phyloP scores from a whole-genome alignment of 35 echinoderm and acorn worm genomes.

The Stichopus chloronotus region DNA sequence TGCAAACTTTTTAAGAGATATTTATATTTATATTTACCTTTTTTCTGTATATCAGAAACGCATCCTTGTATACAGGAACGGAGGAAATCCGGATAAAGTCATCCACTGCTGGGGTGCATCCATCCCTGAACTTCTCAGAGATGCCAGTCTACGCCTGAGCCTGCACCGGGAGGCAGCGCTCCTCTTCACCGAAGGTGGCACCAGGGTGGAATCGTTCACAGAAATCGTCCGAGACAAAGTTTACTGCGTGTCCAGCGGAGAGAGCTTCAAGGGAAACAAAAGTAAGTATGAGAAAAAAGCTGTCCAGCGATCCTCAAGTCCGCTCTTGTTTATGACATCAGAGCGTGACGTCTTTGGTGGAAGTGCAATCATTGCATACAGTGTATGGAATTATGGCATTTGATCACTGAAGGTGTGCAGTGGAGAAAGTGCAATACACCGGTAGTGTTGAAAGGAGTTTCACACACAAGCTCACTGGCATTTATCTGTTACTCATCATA shows the following conservation, averaged over 20 bases:
- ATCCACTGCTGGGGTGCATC: conserved; percentile 71
- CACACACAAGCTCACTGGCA: no score
- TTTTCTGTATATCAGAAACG: conserved; percentile 69
- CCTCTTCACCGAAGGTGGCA: conserved; percentile 65
- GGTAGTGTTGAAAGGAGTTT: no score
- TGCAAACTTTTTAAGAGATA: no score
- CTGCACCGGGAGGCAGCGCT: conserved; percentile 65
- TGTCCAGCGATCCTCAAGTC: no score
- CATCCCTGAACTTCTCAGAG: conserved; percentile 69
- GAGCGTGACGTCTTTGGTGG: no score
- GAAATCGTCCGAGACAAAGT: conserved; percentile 78
- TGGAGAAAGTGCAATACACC: no score
- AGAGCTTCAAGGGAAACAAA: conserved; percentile 76
- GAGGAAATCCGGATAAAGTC: conserved; percentile 66
- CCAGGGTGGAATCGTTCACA: conserved; percentile 61
- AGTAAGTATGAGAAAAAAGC: conserved; percentile 46
- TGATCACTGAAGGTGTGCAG: no score
- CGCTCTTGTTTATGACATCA: no score
- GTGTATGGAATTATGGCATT: no score
- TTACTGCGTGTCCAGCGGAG: conserved; percentile 70
- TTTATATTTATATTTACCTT: no score
- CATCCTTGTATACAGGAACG: conserved; percentile 80
- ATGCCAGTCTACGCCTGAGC: conserved; percentile 59
- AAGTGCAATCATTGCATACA: no score
- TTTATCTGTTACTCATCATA: no score